Percentiles rank a stretch among this genome's conserved stretches.
These are phyloP conservation scores for Heliconius charithonia DNA, from an alignment of 2,888 invertebrate genomes.

Conservation along the genomic window DNA sequence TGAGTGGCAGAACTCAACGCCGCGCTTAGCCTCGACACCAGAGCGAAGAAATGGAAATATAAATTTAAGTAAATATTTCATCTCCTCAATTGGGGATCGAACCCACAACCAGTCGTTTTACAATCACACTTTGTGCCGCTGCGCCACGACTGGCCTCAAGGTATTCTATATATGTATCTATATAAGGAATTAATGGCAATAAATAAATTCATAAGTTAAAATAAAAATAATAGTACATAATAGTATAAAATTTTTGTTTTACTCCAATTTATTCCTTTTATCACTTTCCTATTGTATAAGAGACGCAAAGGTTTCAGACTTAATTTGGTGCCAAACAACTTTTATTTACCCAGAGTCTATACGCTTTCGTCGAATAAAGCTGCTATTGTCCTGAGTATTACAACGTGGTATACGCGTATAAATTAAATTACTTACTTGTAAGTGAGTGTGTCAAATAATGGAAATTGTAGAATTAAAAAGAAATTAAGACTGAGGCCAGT, in stretches of 20 bases:
- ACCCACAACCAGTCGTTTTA: too few species aligned
- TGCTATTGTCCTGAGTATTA: conserved; percentile 10
- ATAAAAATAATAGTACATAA: not conserved
- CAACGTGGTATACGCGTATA: not conserved
- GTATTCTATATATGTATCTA: too few species aligned
- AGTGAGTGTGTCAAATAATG: not conserved
- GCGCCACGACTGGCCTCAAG: too few species aligned
- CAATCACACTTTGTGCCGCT: too few species aligned
- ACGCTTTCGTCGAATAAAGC: not conserved
- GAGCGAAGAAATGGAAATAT: too few species aligned
- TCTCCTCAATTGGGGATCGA: too few species aligned
- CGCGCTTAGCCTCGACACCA: too few species aligned
- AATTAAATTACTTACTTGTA: conserved; percentile 4
- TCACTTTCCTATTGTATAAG: not conserved
- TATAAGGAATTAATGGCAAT: not conserved
- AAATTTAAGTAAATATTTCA: too few species aligned
- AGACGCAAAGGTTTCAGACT: conserved; percentile 13
- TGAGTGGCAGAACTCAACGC: too few species aligned
- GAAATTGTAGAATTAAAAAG: not conserved
- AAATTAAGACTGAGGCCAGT: too few species aligned
- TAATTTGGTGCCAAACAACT: conserved; percentile 16
- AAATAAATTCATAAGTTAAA: not conserved
- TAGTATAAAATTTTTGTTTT: not conserved
- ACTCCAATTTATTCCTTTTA: not conserved
- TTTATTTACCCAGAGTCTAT: conserved; percentile 14